These are phyloP conservation scores for Acheta domesticus DNA, from an alignment of 2,888 invertebrate species.

Conservation along the genomic window DNA sequence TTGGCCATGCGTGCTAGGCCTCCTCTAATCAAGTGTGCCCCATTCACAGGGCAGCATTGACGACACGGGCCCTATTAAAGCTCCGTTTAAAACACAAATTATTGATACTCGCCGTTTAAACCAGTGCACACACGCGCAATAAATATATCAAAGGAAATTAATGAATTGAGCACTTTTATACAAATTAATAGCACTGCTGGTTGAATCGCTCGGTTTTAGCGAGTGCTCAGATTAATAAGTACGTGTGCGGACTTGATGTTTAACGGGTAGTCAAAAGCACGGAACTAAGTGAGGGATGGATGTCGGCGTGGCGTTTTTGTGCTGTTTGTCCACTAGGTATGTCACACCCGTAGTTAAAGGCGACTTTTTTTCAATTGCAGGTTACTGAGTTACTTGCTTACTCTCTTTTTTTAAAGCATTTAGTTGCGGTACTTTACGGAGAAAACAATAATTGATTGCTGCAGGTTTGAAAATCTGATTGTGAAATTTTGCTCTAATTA, in stretches of 20 bases:
- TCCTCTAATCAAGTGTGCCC: not conserved
- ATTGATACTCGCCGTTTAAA: conserved; percentile 6
- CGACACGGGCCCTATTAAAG: not conserved
- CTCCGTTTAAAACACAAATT: conserved; percentile 4
- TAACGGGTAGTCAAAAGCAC: too few relatives aligned
- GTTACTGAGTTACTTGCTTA: too few relatives aligned
- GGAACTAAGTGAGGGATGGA: too few relatives aligned
- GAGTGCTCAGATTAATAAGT: not conserved
- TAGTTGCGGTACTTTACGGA: too few relatives aligned
- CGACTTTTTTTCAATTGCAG: too few relatives aligned
- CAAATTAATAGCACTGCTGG: not conserved
- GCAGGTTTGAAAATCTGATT: too few relatives aligned
- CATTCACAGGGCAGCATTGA: not conserved
- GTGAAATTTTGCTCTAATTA: too few relatives aligned
- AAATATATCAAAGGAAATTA: conserved; percentile 10
- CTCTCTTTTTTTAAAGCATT: too few relatives aligned
- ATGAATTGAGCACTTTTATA: conserved; percentile 8
- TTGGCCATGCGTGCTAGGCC: not conserved
- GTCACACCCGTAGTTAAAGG: too few relatives aligned
- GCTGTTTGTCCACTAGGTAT: too few relatives aligned
- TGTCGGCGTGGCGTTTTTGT: too few relatives aligned
- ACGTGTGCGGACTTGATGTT: not conserved
- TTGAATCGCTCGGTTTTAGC: not conserved
- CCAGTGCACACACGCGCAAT: not conserved
- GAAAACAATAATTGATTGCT: too few relatives aligned